A percentile compares a stretch with the other conserved stretches of the same genome.
Evolutionary conservation across 2,113 vertebrate genomes (phyloP).

Genomic region (Colistium nudipinnis): DNA sequence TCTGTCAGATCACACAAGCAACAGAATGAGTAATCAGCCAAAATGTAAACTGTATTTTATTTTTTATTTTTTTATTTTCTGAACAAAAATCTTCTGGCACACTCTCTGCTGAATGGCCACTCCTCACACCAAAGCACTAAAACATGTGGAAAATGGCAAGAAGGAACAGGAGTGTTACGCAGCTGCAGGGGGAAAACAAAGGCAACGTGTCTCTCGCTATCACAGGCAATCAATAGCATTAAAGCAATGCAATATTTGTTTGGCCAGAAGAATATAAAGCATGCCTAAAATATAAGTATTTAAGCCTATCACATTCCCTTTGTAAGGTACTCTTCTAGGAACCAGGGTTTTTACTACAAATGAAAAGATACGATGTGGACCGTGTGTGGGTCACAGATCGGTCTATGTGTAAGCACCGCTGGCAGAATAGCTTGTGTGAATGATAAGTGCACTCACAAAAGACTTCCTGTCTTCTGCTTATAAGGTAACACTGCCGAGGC

Average conservation of each 20-base stretch:
- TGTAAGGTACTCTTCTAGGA: neutral
- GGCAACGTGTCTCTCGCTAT: too few species aligned
- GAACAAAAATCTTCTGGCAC: constrained; percentile 13
- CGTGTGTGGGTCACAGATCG: neutral
- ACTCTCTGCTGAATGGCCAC: constrained; percentile 11
- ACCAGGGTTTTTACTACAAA: neutral
- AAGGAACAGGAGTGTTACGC: neutral
- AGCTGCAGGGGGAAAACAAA: neutral
- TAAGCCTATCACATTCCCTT: neutral
- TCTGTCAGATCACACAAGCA: constrained; percentile 37
- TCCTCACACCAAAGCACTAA: neutral
- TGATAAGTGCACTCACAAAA: neutral
- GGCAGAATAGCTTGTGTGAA: neutral
- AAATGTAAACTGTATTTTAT: constrained; percentile 25
- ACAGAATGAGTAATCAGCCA: constrained; percentile 12
- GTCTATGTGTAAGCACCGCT: neutral
- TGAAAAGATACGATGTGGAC: neutral
- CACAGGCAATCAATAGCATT: neutral
- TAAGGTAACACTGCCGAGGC: constrained; percentile 2
- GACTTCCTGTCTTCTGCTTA: constrained; percentile 5
- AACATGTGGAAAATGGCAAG: neutral
- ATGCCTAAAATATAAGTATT: neutral
- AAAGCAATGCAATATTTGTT: neutral
- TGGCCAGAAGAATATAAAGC: neutral
- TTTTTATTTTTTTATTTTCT: constrained; percentile 35